Evolutionary conservation across 1,140 invertebrate genomes (phyloP).

Genomic region (Drosophila micromelanica): DNA sequence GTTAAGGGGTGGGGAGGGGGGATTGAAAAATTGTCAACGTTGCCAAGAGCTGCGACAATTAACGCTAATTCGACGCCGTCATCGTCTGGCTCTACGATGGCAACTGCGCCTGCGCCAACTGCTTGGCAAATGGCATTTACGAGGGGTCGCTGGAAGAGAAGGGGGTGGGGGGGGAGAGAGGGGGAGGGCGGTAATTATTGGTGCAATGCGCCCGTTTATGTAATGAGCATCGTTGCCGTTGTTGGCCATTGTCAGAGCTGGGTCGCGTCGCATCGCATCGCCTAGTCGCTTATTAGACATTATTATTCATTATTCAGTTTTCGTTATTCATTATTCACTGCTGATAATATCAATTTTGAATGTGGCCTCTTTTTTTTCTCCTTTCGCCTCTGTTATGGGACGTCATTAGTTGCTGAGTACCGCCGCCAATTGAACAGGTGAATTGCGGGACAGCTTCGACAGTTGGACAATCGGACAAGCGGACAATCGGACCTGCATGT

Average conservation of each 20-base stretch:
- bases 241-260: constrained; percentile 25
- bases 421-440: constrained; percentile 29
- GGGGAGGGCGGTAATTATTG: constrained; percentile 19
- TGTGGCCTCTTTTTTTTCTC: constrained; percentile 40
- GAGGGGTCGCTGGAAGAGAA: background rate
- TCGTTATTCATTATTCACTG: constrained; percentile 38
- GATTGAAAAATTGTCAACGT: constrained; percentile 28
- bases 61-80: constrained; percentile 37
- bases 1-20: too few relatives aligned
- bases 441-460: background rate
- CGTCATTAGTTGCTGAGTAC: constrained; percentile 20
- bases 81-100: constrained; percentile 6
- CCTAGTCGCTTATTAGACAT: constrained; percentile 63
- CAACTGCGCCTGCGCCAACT: constrained; percentile 31
- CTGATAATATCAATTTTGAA: constrained; percentile 69
- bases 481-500: constrained; percentile 13
- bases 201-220: constrained; percentile 68
- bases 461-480: background rate
- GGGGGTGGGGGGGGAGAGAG: too few relatives aligned
- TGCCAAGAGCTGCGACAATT: constrained; percentile 42
- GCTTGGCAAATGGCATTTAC: background rate
- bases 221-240: constrained; percentile 56
- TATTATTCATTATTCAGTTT: constrained; percentile 66
- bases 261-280: constrained; percentile 14
- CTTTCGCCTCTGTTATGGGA: constrained; percentile 9